phyloP scores from a whole-genome alignment of 1,140 invertebrate species.

The Atta cephalotes region DNA sequence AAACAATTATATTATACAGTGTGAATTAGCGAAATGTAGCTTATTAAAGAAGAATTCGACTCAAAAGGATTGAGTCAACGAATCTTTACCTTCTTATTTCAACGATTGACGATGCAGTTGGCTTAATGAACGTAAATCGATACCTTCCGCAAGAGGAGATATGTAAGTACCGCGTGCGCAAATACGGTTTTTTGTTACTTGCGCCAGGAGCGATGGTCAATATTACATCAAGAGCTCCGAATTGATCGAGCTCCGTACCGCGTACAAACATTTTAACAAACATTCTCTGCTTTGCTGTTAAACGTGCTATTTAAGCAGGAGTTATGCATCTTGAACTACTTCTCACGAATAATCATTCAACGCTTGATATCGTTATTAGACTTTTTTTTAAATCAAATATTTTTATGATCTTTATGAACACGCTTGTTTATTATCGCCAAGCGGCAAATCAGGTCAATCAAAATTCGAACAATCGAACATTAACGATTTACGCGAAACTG shows the following conservation, averaged over 20 bases:
- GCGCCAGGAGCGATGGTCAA: slow-evolving; percentile 56
- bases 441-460: slow-evolving; percentile 5
- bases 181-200: slow-evolving; percentile 63
- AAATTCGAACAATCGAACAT: slow-evolving; percentile 19
- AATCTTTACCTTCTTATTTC: slow-evolving; percentile 47
- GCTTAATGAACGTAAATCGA: slow-evolving; percentile 62
- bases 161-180: slow-evolving; percentile 53
- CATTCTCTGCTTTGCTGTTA: slow-evolving; percentile 42
- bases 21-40: slow-evolving; percentile 3
- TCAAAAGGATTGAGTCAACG: slow-evolving; percentile 49
- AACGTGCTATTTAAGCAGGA: slow-evolving; percentile 55
- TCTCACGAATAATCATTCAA: slow-evolving; percentile 24
- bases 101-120: slow-evolving; percentile 38
- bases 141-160: slow-evolving; percentile 48
- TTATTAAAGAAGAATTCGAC: slow-evolving; percentile 50
- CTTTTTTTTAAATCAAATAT: background rate
- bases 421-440: background rate
- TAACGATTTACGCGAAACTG: slow-evolving; percentile 24
- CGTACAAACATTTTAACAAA: slow-evolving; percentile 63
- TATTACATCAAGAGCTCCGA: slow-evolving; percentile 58
- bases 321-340: slow-evolving; percentile 24
- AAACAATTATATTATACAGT: background rate
- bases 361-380: background rate
- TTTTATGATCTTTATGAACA: background rate
- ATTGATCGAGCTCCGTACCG: slow-evolving; percentile 54